These are phyloP conservation scores for Takifugu rubripes DNA, from an alignment of 2,797 vertebrate species.

Conservation along the genomic window DNA sequence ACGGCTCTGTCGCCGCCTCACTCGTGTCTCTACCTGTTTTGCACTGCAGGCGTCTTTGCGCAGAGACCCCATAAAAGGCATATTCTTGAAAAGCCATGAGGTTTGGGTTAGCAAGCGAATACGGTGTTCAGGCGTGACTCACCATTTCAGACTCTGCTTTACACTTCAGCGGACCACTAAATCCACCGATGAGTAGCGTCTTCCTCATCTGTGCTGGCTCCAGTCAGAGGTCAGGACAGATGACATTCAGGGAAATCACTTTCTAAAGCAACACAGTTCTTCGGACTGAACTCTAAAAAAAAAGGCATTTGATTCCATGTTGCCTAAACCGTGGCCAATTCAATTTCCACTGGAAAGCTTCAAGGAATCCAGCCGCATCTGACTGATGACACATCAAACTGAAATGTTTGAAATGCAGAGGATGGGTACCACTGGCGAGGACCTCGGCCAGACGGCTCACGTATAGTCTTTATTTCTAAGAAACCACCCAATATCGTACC, in stretches of 20 bases:
- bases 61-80: constrained; percentile 68
- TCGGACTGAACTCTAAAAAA: constrained; percentile 12
- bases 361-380: constrained; percentile 49
- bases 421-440: constrained; percentile 40
- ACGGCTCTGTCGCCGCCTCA: constrained; percentile 50
- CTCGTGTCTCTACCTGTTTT: constrained; percentile 52
- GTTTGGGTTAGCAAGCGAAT: constrained; percentile 53
- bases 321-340: constrained; percentile 63
- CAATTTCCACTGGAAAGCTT: constrained; percentile 53
- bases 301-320: constrained; percentile 50
- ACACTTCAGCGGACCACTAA: constrained; percentile 48
- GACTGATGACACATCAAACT: constrained; percentile 68
- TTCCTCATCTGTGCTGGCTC: constrained; percentile 46
- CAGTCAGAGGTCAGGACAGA: constrained; percentile 36
- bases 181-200: constrained; percentile 60
- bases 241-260: constrained; percentile 30
- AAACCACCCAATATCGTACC: constrained; percentile 17
- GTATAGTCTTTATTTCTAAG: constrained; percentile 37
- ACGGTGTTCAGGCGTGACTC: constrained; percentile 66
- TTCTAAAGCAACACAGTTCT: constrained; percentile 18
- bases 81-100: constrained; percentile 48
- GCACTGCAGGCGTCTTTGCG: constrained; percentile 29
- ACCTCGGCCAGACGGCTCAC: constrained; percentile 5
- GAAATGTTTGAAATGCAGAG: constrained; percentile 65
- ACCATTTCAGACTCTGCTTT: constrained; percentile 56